Evolutionary conservation across 2,797 vertebrate genomes (phyloP), one percentile per base, ranked within the genome.

Genomic region (Sebastes taczanowskii): DNA sequence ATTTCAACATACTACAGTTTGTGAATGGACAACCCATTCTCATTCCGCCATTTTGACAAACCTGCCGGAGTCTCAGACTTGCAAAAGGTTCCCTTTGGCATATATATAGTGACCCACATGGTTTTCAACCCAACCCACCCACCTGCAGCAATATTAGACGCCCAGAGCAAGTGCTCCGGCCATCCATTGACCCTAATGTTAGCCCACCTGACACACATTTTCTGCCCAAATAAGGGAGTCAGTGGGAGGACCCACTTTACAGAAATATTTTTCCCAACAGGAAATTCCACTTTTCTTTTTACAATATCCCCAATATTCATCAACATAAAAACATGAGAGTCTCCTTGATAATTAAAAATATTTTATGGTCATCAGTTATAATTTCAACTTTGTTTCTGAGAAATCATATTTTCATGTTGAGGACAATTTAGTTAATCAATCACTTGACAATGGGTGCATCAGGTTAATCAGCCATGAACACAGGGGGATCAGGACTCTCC

Each of bases 91-190:
- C 20, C 4, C 49, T 53, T 53, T 22, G 9, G 49, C 20, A 4
- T 53, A 10, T 53, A 53, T 22, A 22, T 2, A 53, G 49, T n/a
- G 49, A 52, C 4, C 0, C 49, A 20, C 0, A 20, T 18, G 46
- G 46, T n/a, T 49, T 49, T 49, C 46, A 49, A 20, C 46, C 38
- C 38, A 42, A 16, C 3, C 1, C 38, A 42, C 18, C 46, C 18
- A 49, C 46, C 18, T 0, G 1, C 1, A 1, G 0, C 16, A 20
- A 49, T 49, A 20, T 49, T 49, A 49, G 0, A 49, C 18, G 8
- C 18, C 18, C 46, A 8, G 46, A 49, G 46, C 0, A 42, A 42
- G 38, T 46, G 42, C 16, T 46, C 42, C 0, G 0, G 42, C 42
- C 20, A 52, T 52, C 18, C 49, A 52, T 20, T n/a, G 49, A 52